A percentile compares a stretch with the other conserved stretches of the same genome.
These are phyloP conservation scores for Pelochelys cantorii DNA, from an alignment of 2,797 vertebrate species.

Conservation along the genomic window DNA sequence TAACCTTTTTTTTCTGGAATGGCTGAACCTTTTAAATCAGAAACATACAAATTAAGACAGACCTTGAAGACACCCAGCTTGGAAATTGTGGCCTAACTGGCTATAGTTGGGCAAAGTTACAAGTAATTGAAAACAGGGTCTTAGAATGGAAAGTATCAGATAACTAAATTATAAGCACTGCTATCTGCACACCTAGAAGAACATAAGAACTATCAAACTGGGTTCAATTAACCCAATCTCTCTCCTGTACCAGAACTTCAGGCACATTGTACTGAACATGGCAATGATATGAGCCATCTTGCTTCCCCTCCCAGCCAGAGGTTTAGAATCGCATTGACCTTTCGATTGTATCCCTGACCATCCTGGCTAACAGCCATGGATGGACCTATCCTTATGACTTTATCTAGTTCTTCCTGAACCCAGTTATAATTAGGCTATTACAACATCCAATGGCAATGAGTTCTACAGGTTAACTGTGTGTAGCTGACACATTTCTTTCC, in stretches of 20 bases:
- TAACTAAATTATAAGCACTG: not conserved
- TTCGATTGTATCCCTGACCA: not conserved
- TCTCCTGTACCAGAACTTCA: not conserved
- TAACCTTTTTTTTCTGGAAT: not conserved
- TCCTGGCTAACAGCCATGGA: not conserved
- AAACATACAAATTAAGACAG: not conserved
- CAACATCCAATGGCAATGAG: not conserved
- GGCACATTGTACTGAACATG: not conserved
- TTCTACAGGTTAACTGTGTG: not conserved
- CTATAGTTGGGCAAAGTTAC: not conserved
- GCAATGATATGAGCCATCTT: not conserved
- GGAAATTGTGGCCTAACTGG: slow-evolving; percentile 30
- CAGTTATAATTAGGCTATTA: not conserved
- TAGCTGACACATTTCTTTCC: not conserved
- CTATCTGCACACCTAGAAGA: not conserved
- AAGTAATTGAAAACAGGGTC: slow-evolving; percentile 5
- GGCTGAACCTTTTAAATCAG: not conserved
- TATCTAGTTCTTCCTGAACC: too few species aligned
- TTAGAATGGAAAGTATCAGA: not conserved
- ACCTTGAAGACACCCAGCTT: not conserved
- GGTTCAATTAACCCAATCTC: not conserved
- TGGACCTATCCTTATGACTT: not conserved
- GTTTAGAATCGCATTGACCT: not conserved
- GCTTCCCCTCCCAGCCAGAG: not conserved
- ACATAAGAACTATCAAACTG: not conserved